Conservation (phyloP, 2,797 vertebrate species). For the Salmo trutta region DNA sequence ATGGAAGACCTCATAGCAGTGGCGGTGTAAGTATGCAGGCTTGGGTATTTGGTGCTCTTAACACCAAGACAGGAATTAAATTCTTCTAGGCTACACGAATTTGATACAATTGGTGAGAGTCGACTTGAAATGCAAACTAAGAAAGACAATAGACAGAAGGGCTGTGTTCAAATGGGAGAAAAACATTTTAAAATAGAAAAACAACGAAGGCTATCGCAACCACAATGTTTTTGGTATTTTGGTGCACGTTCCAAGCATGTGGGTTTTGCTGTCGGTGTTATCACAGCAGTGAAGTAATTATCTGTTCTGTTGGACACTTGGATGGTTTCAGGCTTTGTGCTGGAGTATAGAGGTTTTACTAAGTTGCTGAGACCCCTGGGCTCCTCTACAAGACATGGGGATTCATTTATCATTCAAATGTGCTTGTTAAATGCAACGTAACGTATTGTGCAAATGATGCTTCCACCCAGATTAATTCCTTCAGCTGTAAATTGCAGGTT, state of each 20-base stretch:
- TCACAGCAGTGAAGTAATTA: constrained; percentile 1
- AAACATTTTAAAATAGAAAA: too few relatives aligned
- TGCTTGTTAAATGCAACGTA: not conserved
- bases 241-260: not conserved
- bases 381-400: not conserved
- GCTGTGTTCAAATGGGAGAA: too few relatives aligned
- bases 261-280: not conserved
- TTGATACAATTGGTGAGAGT: not conserved
- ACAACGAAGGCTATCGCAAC: too few relatives aligned
- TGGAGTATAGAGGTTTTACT: not conserved
- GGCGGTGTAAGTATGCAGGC: not conserved
- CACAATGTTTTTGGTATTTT: too few relatives aligned
- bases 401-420: not conserved
- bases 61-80: not conserved
- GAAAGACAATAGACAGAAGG: not conserved
- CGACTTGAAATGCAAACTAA: not conserved
- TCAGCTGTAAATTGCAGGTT: not conserved
- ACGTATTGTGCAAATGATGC: not conserved
- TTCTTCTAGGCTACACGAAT: not conserved
- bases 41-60: not conserved
- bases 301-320: not conserved
- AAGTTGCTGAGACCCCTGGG: not conserved
- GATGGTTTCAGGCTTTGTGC: not conserved
- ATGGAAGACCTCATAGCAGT: not conserved
- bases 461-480: not conserved